Conservation (phyloP, 2,888 invertebrate species). For the Yponomeuta cagnagella region DNA sequence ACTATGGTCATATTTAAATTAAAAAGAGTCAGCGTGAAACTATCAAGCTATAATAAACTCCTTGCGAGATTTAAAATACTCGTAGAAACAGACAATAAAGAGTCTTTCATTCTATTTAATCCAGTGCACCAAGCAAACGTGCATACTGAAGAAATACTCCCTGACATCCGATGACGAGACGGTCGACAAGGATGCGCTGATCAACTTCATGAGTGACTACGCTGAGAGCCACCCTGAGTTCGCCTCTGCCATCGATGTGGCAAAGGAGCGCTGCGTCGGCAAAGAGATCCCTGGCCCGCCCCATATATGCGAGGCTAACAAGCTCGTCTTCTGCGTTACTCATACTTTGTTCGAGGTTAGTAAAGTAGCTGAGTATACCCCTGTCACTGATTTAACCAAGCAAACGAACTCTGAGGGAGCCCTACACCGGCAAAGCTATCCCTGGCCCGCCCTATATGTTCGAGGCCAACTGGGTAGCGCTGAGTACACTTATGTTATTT, state of each 20-base stretch:
- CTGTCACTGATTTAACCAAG: background rate
- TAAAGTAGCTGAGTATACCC: slow-evolving; percentile 4
- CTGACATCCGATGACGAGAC: slow-evolving; percentile 35
- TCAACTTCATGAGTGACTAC: slow-evolving; percentile 36
- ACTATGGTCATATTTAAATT: too few relatives aligned
- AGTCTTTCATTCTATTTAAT: slow-evolving; percentile 9
- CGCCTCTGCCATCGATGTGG: slow-evolving; percentile 30
- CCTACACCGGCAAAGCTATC: slow-evolving; percentile 29
- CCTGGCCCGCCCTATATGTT: slow-evolving; percentile 37
- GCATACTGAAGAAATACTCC: slow-evolving; percentile 42
- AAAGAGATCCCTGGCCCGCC: slow-evolving; percentile 36
- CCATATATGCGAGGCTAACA: slow-evolving; percentile 42
- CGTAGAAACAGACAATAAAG: too few relatives aligned
- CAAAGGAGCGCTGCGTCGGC: slow-evolving; percentile 39
- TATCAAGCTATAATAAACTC: too few relatives aligned
- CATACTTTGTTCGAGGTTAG: slow-evolving; percentile 38
- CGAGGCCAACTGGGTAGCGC: slow-evolving; percentile 28
- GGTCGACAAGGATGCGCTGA: slow-evolving; percentile 37
- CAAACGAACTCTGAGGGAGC: slow-evolving; percentile 27
- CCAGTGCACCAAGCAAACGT: slow-evolving; percentile 48
- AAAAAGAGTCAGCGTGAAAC: too few relatives aligned
- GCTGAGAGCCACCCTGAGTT: slow-evolving; percentile 34
- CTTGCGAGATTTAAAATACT: too few relatives aligned
- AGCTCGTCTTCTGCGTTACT: slow-evolving; percentile 42
- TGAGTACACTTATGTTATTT: too few relatives aligned